Evolutionary conservation across 2,888 invertebrate species (phyloP), one percentile per base, ranked within the genome.

Genomic region (Tenthredo mesomela): DNA sequence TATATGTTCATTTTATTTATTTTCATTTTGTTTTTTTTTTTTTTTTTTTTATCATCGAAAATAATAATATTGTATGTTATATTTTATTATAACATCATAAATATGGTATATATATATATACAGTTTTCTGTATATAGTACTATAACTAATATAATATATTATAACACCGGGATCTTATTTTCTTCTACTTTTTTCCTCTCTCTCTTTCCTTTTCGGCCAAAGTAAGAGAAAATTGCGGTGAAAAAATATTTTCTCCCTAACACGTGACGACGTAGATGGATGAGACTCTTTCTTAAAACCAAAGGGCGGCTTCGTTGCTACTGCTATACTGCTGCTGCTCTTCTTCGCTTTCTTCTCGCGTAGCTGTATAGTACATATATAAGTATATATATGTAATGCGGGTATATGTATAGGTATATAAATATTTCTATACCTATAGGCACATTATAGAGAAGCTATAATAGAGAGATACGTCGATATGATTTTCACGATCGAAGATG

Each of bases 391-490:
- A 10, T 43, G 2, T 21, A 12, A 58, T 12, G 0, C 12, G 25
- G 61, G 10, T 61, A 61, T 70, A 61, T 70, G 33, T 70, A 70
- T 70, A n/a, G 21, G 21, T 67, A 70, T 33, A 29, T 70, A 5
- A 18, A 33, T 61, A 77, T 47, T 47, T 15, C 47, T 54, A 54
- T 50, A 77, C 25, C 7, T 54, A 43, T 61, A 82, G 43, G 10
- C 37, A 67, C 40, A 82, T 82, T 65, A 82, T 82, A 84, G 67
- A 82, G 33, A 65, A 37, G n/a, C 82, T 71, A 67, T 61, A 82
- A 82, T 54, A 37, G 37, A 61, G 40, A 58, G 25, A 58, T 37
- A 82, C 61, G 43, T 61, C 82, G 58, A 29, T 70, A 70, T 37
- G 70, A 70, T 70, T 70, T 70, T 37, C 70, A 18, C 70, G 70